Base-by-base conservation (phyloP, 2,797 vertebrate species). In the Peromyscus nudipes region DNA sequence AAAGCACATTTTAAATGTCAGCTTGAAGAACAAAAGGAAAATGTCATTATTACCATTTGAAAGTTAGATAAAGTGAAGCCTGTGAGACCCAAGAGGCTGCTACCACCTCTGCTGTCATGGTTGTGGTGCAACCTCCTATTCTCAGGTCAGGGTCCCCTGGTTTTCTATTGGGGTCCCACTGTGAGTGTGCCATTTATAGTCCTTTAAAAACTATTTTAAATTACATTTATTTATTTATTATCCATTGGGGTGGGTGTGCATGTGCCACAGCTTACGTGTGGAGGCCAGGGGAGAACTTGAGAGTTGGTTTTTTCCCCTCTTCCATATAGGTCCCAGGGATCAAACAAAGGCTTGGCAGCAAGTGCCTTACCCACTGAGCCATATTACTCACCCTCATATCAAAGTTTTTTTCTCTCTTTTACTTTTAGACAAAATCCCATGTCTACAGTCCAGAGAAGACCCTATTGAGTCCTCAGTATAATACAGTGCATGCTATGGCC, bases 11-110 rank as follows among this genome's bases (percentile, higher is more conserved):
- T 82, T 55, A 93, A 95, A 96, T 81, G 49, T 87, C 92, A 94
- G 85, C 11, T 52, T 37, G 81, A 85, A 89, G 83, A 95, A 94
- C 89, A 71, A 90, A 92, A 94, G 85, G 37, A 55, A 97, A 95
- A 69, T 90, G 43, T 40, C 67, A 52, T 40, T 62, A 65, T 79
- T 79, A 49, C 46, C 23, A 89, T 94, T 94, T 92, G 79, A 71
- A 80, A 97, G 64, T 80, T 62, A 90, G 92, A 87, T 13, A 37
- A 79, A 91, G 40, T 43, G 13, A 80, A 89, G 69, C 17, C n/a
- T 6, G 2, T n/a, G 57, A 84, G 34, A 34, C 16, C 57, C n/a
- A 40, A 57, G 76, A 88, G 60, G 57, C 57, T 34, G 49, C 29
- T 3, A 37, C 27, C 17, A 62, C 8, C 84, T 71, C 52, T 37